Percentiles rank a stretch among this genome's conserved stretches.
Conservation (phyloP, 1,140 invertebrate genomes). For the Procambarus clarkii region DNA sequence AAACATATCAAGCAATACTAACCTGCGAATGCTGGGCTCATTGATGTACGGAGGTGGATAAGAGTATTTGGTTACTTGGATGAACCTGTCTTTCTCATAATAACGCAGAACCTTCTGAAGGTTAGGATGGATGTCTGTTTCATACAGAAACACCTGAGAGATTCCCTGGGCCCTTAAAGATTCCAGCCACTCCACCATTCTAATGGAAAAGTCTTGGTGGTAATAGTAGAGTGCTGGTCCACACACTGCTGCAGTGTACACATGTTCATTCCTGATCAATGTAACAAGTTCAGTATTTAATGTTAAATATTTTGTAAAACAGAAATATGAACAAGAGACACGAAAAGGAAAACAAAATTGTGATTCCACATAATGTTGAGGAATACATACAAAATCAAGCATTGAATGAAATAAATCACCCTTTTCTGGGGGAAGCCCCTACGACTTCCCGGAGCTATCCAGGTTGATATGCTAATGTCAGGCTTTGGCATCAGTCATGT, state of each 20-base stretch:
- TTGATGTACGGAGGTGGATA: constrained; percentile 53
- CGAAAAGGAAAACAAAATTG: no score
- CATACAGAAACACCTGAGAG: constrained; percentile 39
- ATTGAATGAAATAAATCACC: no score
- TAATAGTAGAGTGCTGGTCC: constrained; percentile 60
- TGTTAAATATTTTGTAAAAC: no score
- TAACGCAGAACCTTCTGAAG: constrained; percentile 56
- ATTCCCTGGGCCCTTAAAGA: constrained; percentile 34
- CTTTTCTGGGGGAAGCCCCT: no score
- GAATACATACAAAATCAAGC: no score
- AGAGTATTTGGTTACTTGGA: constrained; percentile 37
- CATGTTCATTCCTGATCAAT: neutral
- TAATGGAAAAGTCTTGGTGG: constrained; percentile 37
- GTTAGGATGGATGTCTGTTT: constrained; percentile 51
- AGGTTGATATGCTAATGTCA: no score
- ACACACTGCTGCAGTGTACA: constrained; percentile 42
- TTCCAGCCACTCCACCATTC: constrained; percentile 63
- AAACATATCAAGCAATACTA: neutral
- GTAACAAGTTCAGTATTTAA: no score
- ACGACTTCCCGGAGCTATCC: no score
- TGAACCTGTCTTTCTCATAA: constrained; percentile 57
- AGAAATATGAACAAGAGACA: no score
- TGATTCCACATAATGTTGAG: no score
- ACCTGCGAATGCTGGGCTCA: constrained; percentile 70
- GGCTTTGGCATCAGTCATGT: no score